Conservation (phyloP, 2,888 invertebrate genomes). For the Noctua janthina region DNA sequence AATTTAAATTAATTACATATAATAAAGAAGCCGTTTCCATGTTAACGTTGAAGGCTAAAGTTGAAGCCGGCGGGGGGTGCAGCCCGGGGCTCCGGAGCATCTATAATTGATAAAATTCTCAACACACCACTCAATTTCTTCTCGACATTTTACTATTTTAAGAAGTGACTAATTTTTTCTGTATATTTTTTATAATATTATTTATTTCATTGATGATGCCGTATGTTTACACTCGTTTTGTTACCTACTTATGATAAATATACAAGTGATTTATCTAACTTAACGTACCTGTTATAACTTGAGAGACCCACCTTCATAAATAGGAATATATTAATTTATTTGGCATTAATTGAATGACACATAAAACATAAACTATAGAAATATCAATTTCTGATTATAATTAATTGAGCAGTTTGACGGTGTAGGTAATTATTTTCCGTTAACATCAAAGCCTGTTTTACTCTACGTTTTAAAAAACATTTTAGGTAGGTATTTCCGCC, state of each 20-base stretch:
- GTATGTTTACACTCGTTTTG: constrained; percentile 58
- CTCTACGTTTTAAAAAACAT: constrained; percentile 3
- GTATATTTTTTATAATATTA: constrained; percentile 64
- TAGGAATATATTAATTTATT: constrained; percentile 44
- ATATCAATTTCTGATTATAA: constrained; percentile 53
- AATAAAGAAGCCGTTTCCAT: constrained; percentile 71
- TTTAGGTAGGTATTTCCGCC: not conserved
- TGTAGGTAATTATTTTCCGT: constrained; percentile 37
- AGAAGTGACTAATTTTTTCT: constrained; percentile 76
- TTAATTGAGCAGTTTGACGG: constrained; percentile 49
- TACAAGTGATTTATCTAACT: constrained; percentile 51
- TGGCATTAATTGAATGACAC: constrained; percentile 47
- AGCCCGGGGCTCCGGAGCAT: constrained; percentile 69
- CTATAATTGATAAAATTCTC: constrained; percentile 87
- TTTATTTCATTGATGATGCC: constrained; percentile 65
- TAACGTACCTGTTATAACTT: constrained; percentile 34
- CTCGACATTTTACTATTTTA: constrained; percentile 80
- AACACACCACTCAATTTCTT: constrained; percentile 81
- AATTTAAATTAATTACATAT: constrained; percentile 65
- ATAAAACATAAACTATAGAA: constrained; percentile 45
- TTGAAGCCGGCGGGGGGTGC: constrained; percentile 75
- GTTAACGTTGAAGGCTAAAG: constrained; percentile 64
- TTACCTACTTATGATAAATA: constrained; percentile 57
- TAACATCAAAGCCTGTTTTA: constrained; percentile 36
- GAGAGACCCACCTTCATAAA: constrained; percentile 36